phyloP scores from a whole-genome alignment of 2,113 vertebrate genomes.

The Physeter macrocephalus region DNA sequence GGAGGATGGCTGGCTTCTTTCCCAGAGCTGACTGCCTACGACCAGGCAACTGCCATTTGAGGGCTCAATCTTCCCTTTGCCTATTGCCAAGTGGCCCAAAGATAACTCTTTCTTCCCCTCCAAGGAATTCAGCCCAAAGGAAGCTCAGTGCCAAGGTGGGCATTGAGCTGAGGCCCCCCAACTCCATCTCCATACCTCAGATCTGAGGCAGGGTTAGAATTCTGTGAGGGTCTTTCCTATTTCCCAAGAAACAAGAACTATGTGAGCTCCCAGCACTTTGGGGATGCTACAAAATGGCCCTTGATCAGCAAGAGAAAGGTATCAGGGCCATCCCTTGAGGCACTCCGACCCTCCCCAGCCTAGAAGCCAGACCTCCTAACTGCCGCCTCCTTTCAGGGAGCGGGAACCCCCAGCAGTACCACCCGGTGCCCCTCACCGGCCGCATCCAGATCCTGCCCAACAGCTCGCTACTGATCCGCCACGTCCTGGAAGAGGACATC shows the following conservation, averaged over 20 bases:
- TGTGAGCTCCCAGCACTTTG: neutral
- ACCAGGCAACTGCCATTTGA: neutral
- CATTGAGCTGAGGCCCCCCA: neutral
- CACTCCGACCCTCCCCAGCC: rapidly evolving
- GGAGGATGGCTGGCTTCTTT: neutral
- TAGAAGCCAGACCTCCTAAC: neutral
- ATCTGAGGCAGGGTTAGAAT: neutral
- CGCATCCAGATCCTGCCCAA: slow-evolving; percentile 98
- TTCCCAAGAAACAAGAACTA: neutral
- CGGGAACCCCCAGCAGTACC: slow-evolving; percentile 97
- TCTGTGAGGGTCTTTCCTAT: neutral
- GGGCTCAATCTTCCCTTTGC: neutral
- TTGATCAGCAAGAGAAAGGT: neutral
- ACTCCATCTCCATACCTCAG: neutral
- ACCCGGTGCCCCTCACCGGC: slow-evolving; percentile 95
- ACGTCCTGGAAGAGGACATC: slow-evolving; percentile 96
- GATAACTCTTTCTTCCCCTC: neutral
- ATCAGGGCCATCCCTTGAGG: too few relatives aligned
- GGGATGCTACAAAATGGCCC: neutral
- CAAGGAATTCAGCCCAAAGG: neutral
- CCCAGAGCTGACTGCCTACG: neutral
- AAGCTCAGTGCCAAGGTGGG: neutral
- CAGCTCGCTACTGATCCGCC: slow-evolving; percentile 95
- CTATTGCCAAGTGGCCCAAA: neutral
- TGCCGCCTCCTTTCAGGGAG: slow-evolving; percentile 81